Conservation (phyloP, 2,888 invertebrate genomes). For the Hesperia comma region DNA sequence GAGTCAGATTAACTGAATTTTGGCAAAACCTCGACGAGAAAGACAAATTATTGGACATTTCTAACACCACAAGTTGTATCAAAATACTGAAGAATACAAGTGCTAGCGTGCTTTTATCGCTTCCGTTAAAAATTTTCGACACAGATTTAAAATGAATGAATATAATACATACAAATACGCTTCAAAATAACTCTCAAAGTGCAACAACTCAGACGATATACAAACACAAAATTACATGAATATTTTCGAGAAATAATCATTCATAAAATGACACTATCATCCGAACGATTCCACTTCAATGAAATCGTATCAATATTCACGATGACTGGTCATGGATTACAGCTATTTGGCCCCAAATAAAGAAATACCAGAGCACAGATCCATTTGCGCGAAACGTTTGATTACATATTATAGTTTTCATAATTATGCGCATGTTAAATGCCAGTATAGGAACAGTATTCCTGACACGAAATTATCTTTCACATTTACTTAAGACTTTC, state of each 20-base stretch:
- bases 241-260: conserved; percentile 12
- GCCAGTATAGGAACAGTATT: conserved; percentile 56
- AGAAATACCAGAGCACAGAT: conserved; percentile 70
- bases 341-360: conserved; percentile 81
- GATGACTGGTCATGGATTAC: conserved; percentile 80
- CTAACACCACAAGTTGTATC: background rate
- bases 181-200: background rate
- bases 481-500: conserved; percentile 1
- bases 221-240: conserved; percentile 11
- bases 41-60: background rate
- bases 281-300: conserved; percentile 3
- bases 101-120: background rate
- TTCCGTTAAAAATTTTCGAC: background rate
- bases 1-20: too few relatives aligned
- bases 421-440: conserved; percentile 54
- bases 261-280: background rate
- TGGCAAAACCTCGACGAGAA: too few relatives aligned
- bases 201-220: background rate
- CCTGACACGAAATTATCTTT: conserved; percentile 14
- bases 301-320: conserved; percentile 39
- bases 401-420: conserved; percentile 26
- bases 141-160: background rate
- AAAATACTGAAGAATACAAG: conserved; percentile 1
- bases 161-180: conserved; percentile 3
- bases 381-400: conserved; percentile 50